phyloP scores from a whole-genome alignment of 2,888 invertebrate species.

The Drosophila ezoana region DNA sequence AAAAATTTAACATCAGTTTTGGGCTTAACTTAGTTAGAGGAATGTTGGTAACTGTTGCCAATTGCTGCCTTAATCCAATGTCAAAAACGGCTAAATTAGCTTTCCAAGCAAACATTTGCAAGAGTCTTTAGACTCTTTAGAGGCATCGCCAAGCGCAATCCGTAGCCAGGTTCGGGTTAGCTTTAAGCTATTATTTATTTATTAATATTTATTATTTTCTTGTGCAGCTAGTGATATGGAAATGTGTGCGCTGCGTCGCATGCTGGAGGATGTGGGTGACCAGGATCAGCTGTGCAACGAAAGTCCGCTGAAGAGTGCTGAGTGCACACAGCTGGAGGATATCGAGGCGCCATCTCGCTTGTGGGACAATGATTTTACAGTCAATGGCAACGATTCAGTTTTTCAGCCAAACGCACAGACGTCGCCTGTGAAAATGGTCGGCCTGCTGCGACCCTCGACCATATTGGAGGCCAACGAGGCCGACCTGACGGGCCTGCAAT shows the following conservation, averaged over 20 bases:
- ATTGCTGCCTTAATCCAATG: no score
- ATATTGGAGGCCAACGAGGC: slow-evolving; percentile 82
- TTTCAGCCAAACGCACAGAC: slow-evolving; percentile 52
- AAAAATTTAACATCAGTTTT: no score
- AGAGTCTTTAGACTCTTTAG: no score
- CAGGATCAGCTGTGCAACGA: slow-evolving; percentile 60
- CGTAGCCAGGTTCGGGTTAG: no score
- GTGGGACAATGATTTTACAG: slow-evolving; percentile 77
- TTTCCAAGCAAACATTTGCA: no score
- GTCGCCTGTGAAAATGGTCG: slow-evolving; percentile 84
- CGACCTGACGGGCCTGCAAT: slow-evolving; percentile 35
- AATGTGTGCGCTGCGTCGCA: slow-evolving; percentile 69
- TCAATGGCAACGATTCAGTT: slow-evolving; percentile 52
- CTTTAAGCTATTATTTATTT: no score
- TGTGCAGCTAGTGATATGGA: slow-evolving; percentile 61
- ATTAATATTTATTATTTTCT: background rate
- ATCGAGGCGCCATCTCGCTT: slow-evolving; percentile 83
- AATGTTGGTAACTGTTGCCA: no score
- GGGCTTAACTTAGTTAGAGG: no score
- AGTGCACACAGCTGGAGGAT: slow-evolving; percentile 83
- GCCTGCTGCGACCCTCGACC: slow-evolving; percentile 83
- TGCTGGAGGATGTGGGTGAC: slow-evolving; percentile 68
- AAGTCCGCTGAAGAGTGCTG: slow-evolving; percentile 64
- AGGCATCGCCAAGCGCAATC: no score
- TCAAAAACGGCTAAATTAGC: no score